Base-by-base conservation (phyloP, 2,797 vertebrate genomes). In the Hydrophis major region DNA sequence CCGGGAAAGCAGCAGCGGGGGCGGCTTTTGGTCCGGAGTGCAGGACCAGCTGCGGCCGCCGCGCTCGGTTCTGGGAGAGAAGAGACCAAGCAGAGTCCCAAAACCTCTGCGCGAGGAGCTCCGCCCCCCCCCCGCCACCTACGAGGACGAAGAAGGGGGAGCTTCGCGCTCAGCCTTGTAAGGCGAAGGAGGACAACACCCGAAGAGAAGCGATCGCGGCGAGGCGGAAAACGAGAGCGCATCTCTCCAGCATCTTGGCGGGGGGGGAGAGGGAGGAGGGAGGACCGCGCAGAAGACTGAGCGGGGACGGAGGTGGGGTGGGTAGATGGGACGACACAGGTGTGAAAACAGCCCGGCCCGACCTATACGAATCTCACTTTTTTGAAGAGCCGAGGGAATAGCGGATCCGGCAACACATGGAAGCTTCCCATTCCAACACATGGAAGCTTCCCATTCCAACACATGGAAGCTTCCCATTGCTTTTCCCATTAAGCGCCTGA, bases 71-170 rank as follows among this genome's bases (percentile, higher is more conserved):
- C n/a, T 0, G n/a, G 22, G 53, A 55, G 69, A 66, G 90, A 37
- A 59, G 89, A 66, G 42, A 11, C 61, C 56, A 11, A 47, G 90
- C 90, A 16, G 83, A 86, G 90, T 89, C 93, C 93, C 93, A 1
- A 93, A 91, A 91, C 42, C 90, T 47, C n/a, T 4, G 92, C 16
- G n/a, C 4, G 22, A 32, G 87, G 69, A 93, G 90, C 93, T 91
- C 93, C 93, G 87, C 93, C 92, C 50, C 86, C 63, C 37, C 37
- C 42, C 6, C 47, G 63, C 86, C 57, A 13, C 18, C 22, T 87
- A 37, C 28, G 25, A 66, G 12, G 86, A 25, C 32, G 25, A 7
- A 13, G 27, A 22, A 42, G 56, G 56, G 56, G 56, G 25, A 4
- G 63, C 42, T 32, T n/a, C 11, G 56, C 86, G 12, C 55, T 28